phyloP scores from a whole-genome alignment of 2,797 vertebrate genomes.

The Diglossa cyanea region DNA sequence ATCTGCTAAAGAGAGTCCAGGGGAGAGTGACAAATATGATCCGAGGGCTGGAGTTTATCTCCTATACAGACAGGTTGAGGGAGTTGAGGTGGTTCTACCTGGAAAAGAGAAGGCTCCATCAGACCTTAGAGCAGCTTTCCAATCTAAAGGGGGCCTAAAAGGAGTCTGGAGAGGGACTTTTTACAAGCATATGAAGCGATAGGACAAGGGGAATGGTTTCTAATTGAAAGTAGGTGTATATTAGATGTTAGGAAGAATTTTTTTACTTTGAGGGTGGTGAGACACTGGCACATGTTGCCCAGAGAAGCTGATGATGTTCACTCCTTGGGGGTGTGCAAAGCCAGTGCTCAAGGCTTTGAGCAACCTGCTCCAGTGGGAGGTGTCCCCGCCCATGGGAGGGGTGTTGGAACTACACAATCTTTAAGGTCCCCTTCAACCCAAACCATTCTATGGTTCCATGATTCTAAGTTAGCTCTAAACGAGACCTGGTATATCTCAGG shows the following conservation, averaged over 20 bases:
- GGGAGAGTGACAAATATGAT: background rate
- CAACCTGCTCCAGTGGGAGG: background rate
- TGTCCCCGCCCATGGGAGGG: background rate
- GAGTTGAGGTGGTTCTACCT: fast-evolving
- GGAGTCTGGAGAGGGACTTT: background rate
- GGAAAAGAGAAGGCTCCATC: background rate
- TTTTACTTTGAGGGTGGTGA: background rate
- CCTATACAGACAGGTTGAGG: background rate
- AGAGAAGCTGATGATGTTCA: background rate
- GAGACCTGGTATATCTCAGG: background rate
- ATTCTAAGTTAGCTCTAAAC: background rate
- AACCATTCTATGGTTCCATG: background rate
- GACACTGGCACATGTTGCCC: background rate
- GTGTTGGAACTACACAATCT: background rate
- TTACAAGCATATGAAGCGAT: background rate
- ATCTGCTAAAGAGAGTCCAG: background rate
- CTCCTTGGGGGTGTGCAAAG: too few relatives aligned
- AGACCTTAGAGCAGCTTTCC: background rate
- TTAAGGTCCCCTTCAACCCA: background rate
- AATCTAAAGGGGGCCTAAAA: background rate
- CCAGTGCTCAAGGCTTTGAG: background rate
- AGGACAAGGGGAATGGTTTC: background rate
- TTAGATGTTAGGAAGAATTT: too few relatives aligned
- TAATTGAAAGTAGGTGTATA: background rate
- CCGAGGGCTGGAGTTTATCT: background rate